Evolutionary conservation across 2,113 vertebrate species (phyloP), one percentile per base, ranked within the genome.

Genomic region (Lepisosteus osseus): DNA sequence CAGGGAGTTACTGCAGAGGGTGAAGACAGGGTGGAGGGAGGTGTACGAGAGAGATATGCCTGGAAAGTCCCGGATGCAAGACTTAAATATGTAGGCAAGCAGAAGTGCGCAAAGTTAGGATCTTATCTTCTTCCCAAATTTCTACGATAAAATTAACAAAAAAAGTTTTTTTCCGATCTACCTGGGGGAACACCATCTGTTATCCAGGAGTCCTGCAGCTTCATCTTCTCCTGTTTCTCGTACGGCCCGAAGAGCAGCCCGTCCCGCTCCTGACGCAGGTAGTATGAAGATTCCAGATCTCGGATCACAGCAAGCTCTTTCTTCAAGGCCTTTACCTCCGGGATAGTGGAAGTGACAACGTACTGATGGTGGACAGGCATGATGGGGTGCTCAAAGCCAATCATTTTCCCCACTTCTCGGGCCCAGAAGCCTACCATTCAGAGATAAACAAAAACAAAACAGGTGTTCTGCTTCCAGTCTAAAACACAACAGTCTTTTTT

Each of bases 321-420:
- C 78, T 95, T 90, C 80, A 98, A 84, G 63, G 92, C 94, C 87
- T 97, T 98, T 71, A 99, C 96, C 89, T 98, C 96, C 0, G 97
- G 95, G 15, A 99, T 86, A 0, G 94, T 96, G 0, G 95, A 92
- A 0, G 96, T 99, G 43, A 99, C 94, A 1, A 99, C 84, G 14
- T 99, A 98, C n/a, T 99, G 97, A 84, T 99, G 97, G 73, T 99
- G 97, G 69, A 99, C 95, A 0, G 97, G 96, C 80, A 99, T 90
- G 61, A 97, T 93, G 45, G 96, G 95, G 76, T 99, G 97, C 0
- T 94, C 89, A 3, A 98, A 78, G 56, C 95, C 97, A 61, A 97
- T 90, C 91, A 98, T 87, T 57, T 95, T 84, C 14, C 97, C 96
- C 73, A 99, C 84, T 69, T 99, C 97, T 67, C 90, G 89, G 4